A percentile compares a stretch with the other conserved stretches of the same genome.
These are phyloP conservation scores for Microplitis manilae DNA, from an alignment of 2,888 invertebrate genomes.

Conservation along the genomic window DNA sequence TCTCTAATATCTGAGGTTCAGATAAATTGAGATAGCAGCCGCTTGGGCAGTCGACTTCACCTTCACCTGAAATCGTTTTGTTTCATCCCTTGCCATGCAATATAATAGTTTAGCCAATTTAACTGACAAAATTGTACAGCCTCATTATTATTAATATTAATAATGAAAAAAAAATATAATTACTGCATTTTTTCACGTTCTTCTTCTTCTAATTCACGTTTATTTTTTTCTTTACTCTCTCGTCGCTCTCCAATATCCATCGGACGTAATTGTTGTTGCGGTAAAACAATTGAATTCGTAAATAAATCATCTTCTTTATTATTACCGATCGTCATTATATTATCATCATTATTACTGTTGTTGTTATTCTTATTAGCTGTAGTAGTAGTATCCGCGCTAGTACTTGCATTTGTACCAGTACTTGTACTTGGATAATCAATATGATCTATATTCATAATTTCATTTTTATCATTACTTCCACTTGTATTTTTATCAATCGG, in stretches of 20 bases:
- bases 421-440: neutral
- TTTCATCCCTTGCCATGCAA: neutral
- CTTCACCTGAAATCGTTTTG: too few species aligned
- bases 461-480: neutral
- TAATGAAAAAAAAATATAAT: constrained; percentile 65
- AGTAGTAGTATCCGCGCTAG: neutral
- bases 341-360: neutral
- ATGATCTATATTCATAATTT: neutral
- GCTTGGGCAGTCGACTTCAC: too few species aligned
- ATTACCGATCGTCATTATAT: constrained; percentile 26
- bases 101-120: neutral
- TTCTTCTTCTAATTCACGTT: constrained; percentile 92
- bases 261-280: constrained; percentile 49
- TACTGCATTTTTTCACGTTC: constrained; percentile 97
- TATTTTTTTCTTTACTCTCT: constrained; percentile 81
- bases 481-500: neutral
- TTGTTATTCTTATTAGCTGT: neutral
- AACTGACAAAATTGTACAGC: neutral
- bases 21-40: too few species aligned
- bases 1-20: too few species aligned
- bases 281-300: constrained; percentile 61
- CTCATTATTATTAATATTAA: constrained; percentile 25
- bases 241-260: constrained; percentile 65
- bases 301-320: constrained; percentile 61
- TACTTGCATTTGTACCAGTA: neutral